Conservation (phyloP, 2,113 vertebrate genomes). For the Phasianus colchicus region DNA sequence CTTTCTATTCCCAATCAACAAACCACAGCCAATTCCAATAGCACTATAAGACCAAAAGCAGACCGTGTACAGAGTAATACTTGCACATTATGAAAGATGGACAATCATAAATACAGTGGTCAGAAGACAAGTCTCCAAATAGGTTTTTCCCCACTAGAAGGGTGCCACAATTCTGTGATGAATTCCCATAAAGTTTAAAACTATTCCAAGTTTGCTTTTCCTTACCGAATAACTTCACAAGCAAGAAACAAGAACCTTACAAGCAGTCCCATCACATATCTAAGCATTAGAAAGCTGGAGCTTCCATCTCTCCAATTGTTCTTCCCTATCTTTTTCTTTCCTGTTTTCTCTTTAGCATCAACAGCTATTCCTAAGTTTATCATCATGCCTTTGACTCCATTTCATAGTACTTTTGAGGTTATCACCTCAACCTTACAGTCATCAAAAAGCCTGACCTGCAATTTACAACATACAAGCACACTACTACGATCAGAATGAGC, state of each 20-base stretch:
- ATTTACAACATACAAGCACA: neutral
- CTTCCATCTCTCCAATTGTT: neutral
- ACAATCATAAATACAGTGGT: fast-evolving
- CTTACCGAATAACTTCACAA: neutral
- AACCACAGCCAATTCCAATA: neutral
- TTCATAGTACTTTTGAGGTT: neutral
- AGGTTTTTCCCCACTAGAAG: neutral
- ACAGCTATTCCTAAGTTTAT: neutral
- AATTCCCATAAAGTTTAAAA: neutral
- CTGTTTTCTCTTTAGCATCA: neutral
- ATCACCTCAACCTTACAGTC: fast-evolving
- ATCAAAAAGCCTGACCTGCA: neutral
- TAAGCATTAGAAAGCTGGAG: neutral
- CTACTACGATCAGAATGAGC: neutral
- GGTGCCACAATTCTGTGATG: neutral
- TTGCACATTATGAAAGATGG: neutral
- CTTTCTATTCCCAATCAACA: neutral
- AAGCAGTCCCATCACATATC: neutral
- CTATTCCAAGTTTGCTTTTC: neutral
- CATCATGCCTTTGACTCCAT: neutral
- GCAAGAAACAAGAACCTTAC: fast-evolving
- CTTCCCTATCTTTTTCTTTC: neutral
- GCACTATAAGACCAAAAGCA: neutral
- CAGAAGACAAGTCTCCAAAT: neutral
- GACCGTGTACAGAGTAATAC: neutral